Base-by-base conservation (phyloP, 2,113 vertebrate species). In the Thymallus thymallus region DNA sequence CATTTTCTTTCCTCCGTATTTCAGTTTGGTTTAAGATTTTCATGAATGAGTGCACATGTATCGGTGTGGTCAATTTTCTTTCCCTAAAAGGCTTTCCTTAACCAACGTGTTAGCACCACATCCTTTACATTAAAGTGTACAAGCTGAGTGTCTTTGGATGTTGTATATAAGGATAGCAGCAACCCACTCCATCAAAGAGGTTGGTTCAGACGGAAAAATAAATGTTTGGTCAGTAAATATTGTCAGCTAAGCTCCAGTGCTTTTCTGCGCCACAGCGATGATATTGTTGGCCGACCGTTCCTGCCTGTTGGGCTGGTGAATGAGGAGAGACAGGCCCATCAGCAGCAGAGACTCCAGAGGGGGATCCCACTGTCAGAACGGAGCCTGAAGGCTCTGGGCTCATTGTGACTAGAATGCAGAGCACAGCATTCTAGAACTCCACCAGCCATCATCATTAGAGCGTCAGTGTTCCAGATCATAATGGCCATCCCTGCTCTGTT, bases 371-470 rank as follows among this genome's bases (percentile, higher is more conserved):
- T 5, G 23, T 62, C 46, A 58, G 35, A 81, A 61, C 76, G 71
- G 32, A 73, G 75, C 64, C 51, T 13, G 5, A 62, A 73, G 67
- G 73, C 74, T 73, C 69, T 69, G 60, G 35, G 29, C 24, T 30
- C 65, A 14, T 18, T 66, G 29, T 73, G 12, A 79, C 71, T 71
- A 83, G 73, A 89, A 87, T 88, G 87, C 89, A 81, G 46, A 82
- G 84, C 81, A 35, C 82, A 90, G 90, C 88, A 51, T 51, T 51
- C 48, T 51, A 18, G 48, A 91, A 87, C 82, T 87, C 81, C 79
- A 82, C 13, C 76, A 86, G 85, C 88, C 87, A 90, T 91, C 89
- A 90, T 91, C 90, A 91, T 93, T 92, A 92, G 74, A 79, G 78
- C 56, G 63, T 32, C 22, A 67, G 68, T 18, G 51, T 80, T 73